phyloP scores from a whole-genome alignment of 2,113 vertebrate species.

The Pheucticus melanocephalus region DNA sequence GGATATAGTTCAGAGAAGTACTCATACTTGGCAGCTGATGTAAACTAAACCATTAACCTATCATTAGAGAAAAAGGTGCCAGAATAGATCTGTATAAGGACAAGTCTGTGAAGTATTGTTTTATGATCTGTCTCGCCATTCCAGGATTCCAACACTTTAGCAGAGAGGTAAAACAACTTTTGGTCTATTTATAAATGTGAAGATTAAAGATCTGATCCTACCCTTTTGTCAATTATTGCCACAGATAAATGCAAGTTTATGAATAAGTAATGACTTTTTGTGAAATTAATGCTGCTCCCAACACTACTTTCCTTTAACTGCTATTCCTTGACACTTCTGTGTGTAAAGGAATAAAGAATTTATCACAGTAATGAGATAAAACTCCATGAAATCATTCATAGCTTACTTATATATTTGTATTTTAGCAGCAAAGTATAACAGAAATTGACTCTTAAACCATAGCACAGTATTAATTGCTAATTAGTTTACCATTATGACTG shows the following conservation, averaged over 20 bases:
- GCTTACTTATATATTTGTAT: not conserved
- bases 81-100: not conserved
- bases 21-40: not conserved
- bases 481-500: slow-evolving; percentile 57
- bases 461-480: slow-evolving; percentile 59
- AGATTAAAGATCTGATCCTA: not conserved
- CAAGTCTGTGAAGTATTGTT: not conserved
- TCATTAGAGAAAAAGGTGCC: not conserved
- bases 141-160: not conserved
- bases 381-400: not conserved
- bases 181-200: not conserved
- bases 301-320: not conserved
- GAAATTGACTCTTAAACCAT: not conserved
- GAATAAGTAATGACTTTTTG: not conserved
- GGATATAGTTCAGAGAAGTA: slow-evolving; percentile 29
- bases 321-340: not conserved
- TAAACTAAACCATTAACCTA: slow-evolving; percentile 36
- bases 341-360: not conserved
- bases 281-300: not conserved
- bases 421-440: slow-evolving; percentile 4
- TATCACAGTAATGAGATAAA: not conserved
- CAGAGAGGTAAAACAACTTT: not conserved
- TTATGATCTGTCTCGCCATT: not conserved
- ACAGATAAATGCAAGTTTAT: not conserved
- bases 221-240: not conserved